Base-by-base conservation (phyloP, 2,113 vertebrate genomes). In the Nothobranchius furzeri region DNA sequence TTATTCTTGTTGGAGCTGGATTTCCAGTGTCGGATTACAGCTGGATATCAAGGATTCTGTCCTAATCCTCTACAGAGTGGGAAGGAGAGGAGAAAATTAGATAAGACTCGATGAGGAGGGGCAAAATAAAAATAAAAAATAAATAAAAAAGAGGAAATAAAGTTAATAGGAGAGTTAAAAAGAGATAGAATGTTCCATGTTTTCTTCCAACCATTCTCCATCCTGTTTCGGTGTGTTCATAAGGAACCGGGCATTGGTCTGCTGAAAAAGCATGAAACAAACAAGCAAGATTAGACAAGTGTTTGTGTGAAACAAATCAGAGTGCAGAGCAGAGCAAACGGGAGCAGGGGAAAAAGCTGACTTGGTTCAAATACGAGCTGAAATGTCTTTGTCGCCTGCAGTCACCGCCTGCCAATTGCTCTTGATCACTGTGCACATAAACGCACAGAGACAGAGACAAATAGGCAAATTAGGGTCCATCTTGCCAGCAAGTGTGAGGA, bases 11-110 rank as follows among this genome's bases (percentile, higher is more conserved):
- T 82, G 60, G 70, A 79, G 63, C 57, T 73, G 76, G 40, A 66
- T 70, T 82, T 75, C 77, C 80, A 85, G 85, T 81, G 66, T 78
- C 65, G 79, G 87, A 88, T 91, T 88, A 89, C 75, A 87, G 82
- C 63, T 53, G 68, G 79, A 89, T 90, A 79, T 79, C 89, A 89
- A 85, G 70, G 84, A 71, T 77, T 85, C 81, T 75, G 73, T 79
- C 68, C 76, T 84, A 85, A 89, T 88, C 83, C 75, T 75, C 73
- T 76, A 74, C 30, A 2, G 70, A 81, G 66, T 72, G 53, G 62
- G 73, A 51, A 74, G 59, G 54, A 76, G 47, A 77, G 30, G 25
- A 46, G 49, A 55, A 55, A 61, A 70, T 40, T 47, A 67, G 47
- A 63, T 40, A 36, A 76, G 15, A 63, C 40, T 20, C 66, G 20